These are phyloP conservation scores for Oceanites oceanicus DNA, from an alignment of 2,113 vertebrate genomes.

Conservation along the genomic window DNA sequence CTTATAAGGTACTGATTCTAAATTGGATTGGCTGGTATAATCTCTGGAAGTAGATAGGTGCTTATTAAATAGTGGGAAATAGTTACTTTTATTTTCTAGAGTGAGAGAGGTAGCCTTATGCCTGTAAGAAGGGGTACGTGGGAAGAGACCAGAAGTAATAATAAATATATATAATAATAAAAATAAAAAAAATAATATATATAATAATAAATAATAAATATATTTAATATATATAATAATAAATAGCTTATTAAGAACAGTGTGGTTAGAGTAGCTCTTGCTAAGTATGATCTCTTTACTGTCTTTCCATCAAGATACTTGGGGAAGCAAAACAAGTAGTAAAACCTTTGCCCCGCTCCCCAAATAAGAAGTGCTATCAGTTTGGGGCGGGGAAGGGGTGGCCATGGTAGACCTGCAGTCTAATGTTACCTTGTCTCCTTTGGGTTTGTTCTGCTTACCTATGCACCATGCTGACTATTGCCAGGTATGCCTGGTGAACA, in stretches of 20 bases:
- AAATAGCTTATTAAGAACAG: background rate
- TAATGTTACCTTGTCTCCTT: background rate
- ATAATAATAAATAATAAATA: too few species aligned
- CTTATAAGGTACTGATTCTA: background rate
- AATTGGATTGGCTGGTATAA: background rate
- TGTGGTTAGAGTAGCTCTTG: background rate
- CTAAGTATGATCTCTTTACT: background rate
- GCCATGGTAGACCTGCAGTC: background rate
- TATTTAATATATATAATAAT: too few species aligned
- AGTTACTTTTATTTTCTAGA: background rate
- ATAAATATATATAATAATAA: too few species aligned
- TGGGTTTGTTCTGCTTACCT: background rate
- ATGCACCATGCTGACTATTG: background rate
- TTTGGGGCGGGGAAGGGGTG: background rate
- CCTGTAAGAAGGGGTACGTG: background rate
- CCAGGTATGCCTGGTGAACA: background rate
- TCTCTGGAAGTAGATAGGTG: background rate
- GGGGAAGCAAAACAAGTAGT: background rate
- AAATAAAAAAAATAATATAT: too few species aligned
- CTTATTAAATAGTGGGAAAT: background rate
- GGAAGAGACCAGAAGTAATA: background rate
- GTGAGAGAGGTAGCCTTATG: background rate
- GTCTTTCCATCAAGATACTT: background rate
- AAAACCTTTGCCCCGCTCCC: background rate
- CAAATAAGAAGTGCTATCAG: background rate